Base-by-base conservation (phyloP, 2,797 vertebrate species). In the Chaunax sp. region DNA sequence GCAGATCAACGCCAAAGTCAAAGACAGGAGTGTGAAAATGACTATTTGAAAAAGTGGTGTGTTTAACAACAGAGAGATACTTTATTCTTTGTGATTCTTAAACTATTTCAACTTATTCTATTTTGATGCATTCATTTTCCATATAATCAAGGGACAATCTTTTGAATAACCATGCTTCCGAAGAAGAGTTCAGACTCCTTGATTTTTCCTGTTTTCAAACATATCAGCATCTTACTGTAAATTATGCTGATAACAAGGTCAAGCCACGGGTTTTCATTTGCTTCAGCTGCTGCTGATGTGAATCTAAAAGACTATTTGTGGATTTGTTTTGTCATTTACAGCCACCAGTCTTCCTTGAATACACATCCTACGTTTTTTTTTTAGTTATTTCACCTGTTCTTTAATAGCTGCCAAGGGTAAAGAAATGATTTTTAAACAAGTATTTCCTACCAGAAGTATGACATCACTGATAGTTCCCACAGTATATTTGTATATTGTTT, bases 381-480 rank as follows among this genome's bases (percentile, higher is more conserved):
- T 6, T 45, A 16, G 18, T 60, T 30, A 44, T 37, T 47, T 14
- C 10, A 53, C 2, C 8, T 22, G 35, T 46, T 58, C 25, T 49
- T 66, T 12, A 28, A 38, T 26, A 52, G 57, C 37, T n/a, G 2
- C 5, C n/a, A 22, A 46, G 16, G 4, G 5, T 5, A 5, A 28
- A 38, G 4, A 53, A 44, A 56, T 18, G 0, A 10, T 14, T 54
- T 51, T 50, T 25, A 25, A 50, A 71, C 38, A 45, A 0, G 59
- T 1, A 43, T 79, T 81, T 72, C 72, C 79, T 82, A 47, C 22
- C 10, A 19, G 59, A 23, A 26, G 22, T 16, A 19, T 50, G 22
- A 54, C 12, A 60, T 7, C 40, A 22, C n/a, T 41, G 19, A 50
- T 50, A 11, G 5, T 16, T 67, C 38, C 13, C 2, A 18, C 23